Conservation (phyloP, 1,140 invertebrate species). For the Trichonephila clavipes region DNA sequence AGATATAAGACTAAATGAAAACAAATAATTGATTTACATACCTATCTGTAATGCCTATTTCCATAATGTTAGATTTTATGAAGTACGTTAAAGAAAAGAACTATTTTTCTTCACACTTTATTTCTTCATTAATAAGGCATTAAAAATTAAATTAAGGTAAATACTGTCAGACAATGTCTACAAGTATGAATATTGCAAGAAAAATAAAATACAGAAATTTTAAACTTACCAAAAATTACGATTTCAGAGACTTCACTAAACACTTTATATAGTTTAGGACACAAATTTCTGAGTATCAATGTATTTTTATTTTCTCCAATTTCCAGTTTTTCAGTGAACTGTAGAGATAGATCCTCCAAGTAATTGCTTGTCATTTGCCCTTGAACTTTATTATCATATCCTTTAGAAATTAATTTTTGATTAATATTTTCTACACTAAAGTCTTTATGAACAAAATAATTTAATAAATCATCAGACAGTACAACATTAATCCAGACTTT, state of each 20-base stretch:
- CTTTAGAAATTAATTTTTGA: background rate
- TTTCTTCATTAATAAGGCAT: too few relatives aligned
- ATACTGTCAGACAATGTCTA: too few relatives aligned
- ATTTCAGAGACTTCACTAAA: conserved; percentile 78
- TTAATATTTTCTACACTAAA: background rate
- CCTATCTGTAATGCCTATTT: too few relatives aligned
- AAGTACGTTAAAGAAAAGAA: too few relatives aligned
- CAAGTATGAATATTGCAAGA: too few relatives aligned
- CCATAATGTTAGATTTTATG: too few relatives aligned
- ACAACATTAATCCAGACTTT: background rate
- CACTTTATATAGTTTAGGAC: conserved; percentile 79
- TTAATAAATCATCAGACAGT: background rate
- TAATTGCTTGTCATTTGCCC: background rate
- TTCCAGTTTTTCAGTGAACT: too few relatives aligned
- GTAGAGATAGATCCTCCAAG: background rate
- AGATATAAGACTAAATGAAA: too few relatives aligned
- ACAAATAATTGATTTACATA: too few relatives aligned
- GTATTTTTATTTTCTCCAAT: background rate
- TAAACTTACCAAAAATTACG: conserved; percentile 79
- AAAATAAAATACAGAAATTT: background rate
- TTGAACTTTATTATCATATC: background rate
- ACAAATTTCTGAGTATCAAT: conserved; percentile 71
- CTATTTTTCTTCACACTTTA: too few relatives aligned
- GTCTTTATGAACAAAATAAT: background rate
- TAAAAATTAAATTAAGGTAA: too few relatives aligned